phyloP scores from a whole-genome alignment of 2,113 vertebrate species.

The Corythornis vintsioides region DNA sequence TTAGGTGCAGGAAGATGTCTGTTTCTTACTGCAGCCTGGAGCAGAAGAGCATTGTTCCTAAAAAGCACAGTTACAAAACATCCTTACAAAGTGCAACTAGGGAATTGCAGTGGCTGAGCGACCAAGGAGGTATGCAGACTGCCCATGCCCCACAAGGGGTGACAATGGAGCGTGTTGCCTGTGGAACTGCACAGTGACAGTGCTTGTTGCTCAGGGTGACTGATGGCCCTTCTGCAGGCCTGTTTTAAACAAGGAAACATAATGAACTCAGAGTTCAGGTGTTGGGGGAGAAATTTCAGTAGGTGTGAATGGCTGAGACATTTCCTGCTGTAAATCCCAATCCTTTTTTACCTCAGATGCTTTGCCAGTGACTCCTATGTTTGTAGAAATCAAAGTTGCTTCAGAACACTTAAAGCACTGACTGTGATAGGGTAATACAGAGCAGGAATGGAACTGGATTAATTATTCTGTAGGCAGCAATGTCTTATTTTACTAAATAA shows the following conservation, averaged over 20 bases:
- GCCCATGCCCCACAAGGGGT: accelerated
- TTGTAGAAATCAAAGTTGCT: background rate
- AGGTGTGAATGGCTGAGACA: background rate
- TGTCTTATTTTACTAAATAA: background rate
- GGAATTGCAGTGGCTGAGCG: background rate
- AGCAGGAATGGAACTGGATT: background rate
- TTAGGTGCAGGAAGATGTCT: background rate
- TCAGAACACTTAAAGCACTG: background rate
- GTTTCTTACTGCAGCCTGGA: constrained; percentile 24
- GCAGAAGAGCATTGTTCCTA: background rate
- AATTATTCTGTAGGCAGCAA: background rate
- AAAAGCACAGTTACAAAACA: background rate
- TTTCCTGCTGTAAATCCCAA: background rate
- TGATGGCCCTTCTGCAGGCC: background rate
- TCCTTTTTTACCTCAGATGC: background rate
- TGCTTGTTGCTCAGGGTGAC: background rate
- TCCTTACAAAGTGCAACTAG: background rate
- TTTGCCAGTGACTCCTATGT: accelerated
- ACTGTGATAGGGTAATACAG: background rate
- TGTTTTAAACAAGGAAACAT: background rate
- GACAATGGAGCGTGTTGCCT: accelerated
- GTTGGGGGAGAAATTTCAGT: background rate
- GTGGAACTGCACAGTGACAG: background rate
- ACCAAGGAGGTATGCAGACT: background rate
- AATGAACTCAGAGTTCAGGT: background rate